These are phyloP conservation scores for Pseudococcus viburni DNA, from an alignment of 2,888 invertebrate species.

Conservation along the genomic window DNA sequence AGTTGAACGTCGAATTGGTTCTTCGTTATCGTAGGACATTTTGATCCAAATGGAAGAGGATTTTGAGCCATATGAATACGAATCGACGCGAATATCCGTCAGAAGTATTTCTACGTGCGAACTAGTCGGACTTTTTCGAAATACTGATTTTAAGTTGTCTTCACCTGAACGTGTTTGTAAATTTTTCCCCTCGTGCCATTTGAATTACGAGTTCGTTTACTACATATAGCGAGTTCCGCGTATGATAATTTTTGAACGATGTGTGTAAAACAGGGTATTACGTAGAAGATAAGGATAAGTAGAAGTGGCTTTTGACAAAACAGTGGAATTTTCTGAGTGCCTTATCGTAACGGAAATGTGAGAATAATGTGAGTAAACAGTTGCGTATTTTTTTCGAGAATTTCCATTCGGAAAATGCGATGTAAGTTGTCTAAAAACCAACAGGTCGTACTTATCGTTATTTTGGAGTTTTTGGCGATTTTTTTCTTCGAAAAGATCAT, in stretches of 20 bases:
- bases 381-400: no score
- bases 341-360: no score
- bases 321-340: no score
- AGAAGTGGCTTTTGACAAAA: background rate
- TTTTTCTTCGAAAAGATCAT: no score
- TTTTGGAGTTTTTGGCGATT: no score
- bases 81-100: background rate
- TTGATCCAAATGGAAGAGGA: background rate
- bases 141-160: background rate
- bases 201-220: background rate
- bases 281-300: background rate
- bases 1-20: background rate
- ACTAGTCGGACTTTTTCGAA: background rate
- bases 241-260: background rate
- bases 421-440: no score
- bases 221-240: background rate
- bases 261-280: no score
- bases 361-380: no score
- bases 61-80: background rate
- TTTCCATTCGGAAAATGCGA: no score
- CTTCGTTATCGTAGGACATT: background rate
- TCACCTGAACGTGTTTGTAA: background rate
- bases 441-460: no score
- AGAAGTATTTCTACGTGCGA: background rate
- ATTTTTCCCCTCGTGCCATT: background rate